A percentile compares a stretch with the other conserved stretches of the same genome.
Evolutionary conservation across 2,113 vertebrate species (phyloP).

Genomic region (Anas platyrhynchos): DNA sequence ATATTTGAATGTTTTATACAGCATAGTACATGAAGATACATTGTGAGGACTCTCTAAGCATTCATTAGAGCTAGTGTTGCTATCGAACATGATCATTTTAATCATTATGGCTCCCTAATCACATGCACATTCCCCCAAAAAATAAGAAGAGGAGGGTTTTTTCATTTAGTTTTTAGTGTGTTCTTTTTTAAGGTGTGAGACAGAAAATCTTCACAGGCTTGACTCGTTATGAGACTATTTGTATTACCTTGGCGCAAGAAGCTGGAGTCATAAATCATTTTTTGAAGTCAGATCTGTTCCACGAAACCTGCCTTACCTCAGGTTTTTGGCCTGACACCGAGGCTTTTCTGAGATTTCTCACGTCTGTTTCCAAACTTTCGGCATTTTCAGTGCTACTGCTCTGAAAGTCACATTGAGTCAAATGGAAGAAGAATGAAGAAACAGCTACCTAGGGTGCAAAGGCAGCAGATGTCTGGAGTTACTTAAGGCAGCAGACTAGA

Average conservation of each 20-base stretch:
- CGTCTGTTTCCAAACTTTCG: constrained; percentile 34
- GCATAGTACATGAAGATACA: neutral
- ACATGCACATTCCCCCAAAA: neutral
- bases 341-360: constrained; percentile 19
- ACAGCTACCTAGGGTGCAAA: neutral
- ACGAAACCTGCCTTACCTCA: constrained; percentile 31
- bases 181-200: neutral
- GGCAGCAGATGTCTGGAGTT: constrained; percentile 15
- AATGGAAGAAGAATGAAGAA: neutral
- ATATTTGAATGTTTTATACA: neutral
- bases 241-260: neutral
- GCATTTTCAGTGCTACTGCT: neutral
- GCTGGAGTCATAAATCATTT: constrained; percentile 28
- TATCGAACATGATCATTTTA: neutral
- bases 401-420: neutral
- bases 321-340: constrained; percentile 2
- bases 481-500: constrained; percentile 1
- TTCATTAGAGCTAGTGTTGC: neutral
- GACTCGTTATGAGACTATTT: neutral
- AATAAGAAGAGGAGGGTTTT: neutral
- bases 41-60: neutral
- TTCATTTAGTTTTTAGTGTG: neutral
- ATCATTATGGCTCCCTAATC: neutral
- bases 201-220: neutral
- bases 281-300: neutral